A percentile compares a stretch with the other conserved stretches of the same genome.
Evolutionary conservation across 1,140 invertebrate species (phyloP).

Genomic region (Brachionus calyciflorus): DNA sequence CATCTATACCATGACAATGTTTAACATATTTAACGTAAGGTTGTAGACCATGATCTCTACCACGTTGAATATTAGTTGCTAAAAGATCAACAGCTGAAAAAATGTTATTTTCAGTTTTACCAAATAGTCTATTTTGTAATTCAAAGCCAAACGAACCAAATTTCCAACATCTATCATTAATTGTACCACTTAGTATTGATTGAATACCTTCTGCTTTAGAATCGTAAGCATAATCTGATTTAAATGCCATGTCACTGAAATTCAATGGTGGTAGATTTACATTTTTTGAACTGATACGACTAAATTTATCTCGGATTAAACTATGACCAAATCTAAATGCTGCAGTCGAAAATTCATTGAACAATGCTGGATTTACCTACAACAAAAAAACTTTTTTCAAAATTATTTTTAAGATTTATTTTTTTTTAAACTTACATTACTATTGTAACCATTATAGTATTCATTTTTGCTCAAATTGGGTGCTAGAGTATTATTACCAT

Average conservation of each 20-base stretch:
- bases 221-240: constrained; percentile 6
- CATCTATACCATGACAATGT: constrained; percentile 3
- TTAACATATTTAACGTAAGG: constrained; percentile 29
- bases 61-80: constrained; percentile 12
- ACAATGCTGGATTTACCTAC: constrained; percentile 10
- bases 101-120: not conserved
- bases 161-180: not conserved
- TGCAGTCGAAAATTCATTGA: constrained; percentile 40
- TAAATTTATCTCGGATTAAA: not conserved
- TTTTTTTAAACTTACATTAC: not conserved
- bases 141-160: constrained; percentile 20
- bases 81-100: constrained; percentile 4
- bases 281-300: not conserved
- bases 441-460: constrained; percentile 8
- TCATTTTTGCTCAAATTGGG: not conserved
- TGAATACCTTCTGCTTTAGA: not conserved
- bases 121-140: constrained; percentile 34
- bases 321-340: constrained; percentile 46
- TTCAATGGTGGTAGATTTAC: not conserved
- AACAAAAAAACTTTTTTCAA: not conserved
- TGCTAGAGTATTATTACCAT: constrained; percentile 64
- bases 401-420: not conserved
- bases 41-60: constrained; percentile 17
- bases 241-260: constrained; percentile 8
- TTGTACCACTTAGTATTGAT: not conserved